Conservation (phyloP, 1,140 invertebrate genomes). For the Drosophila equinoxialis region DNA sequence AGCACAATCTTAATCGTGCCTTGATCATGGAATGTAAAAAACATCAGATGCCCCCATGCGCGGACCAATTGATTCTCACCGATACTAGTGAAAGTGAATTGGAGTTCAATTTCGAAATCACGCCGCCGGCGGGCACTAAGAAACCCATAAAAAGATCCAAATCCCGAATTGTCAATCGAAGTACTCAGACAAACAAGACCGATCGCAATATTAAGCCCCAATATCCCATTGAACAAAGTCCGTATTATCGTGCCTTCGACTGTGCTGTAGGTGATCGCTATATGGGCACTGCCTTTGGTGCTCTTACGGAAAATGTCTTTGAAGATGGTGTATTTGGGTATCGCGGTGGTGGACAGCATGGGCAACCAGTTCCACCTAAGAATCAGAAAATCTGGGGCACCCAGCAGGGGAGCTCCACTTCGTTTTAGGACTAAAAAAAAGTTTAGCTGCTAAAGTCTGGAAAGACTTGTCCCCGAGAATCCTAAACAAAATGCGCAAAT, state of each 20-base stretch:
- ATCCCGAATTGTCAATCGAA: constrained; percentile 30
- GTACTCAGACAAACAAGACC: constrained; percentile 50
- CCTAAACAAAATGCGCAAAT: constrained; percentile 1
- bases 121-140: constrained; percentile 48
- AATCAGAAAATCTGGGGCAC: constrained; percentile 13
- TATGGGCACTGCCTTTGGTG: constrained; percentile 57
- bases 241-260: constrained; percentile 45
- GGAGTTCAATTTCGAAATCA: constrained; percentile 69
- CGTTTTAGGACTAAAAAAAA: background rate
- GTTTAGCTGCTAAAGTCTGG: background rate
- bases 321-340: constrained; percentile 59
- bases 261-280: constrained; percentile 61
- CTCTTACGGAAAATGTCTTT: constrained; percentile 35
- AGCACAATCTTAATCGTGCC: constrained; percentile 50
- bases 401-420: constrained; percentile 25
- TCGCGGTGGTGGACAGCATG: constrained; percentile 51
- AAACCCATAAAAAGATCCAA: background rate
- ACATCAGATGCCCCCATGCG: constrained; percentile 35
- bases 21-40: constrained; percentile 46
- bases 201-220: constrained; percentile 14
- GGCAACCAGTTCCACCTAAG: background rate
- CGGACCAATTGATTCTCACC: constrained; percentile 58
- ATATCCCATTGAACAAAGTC: constrained; percentile 30
- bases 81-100: constrained; percentile 75
- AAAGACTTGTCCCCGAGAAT: background rate